Evolutionary conservation across 1,140 invertebrate genomes (phyloP).

Genomic region (Solenopsis invicta): DNA sequence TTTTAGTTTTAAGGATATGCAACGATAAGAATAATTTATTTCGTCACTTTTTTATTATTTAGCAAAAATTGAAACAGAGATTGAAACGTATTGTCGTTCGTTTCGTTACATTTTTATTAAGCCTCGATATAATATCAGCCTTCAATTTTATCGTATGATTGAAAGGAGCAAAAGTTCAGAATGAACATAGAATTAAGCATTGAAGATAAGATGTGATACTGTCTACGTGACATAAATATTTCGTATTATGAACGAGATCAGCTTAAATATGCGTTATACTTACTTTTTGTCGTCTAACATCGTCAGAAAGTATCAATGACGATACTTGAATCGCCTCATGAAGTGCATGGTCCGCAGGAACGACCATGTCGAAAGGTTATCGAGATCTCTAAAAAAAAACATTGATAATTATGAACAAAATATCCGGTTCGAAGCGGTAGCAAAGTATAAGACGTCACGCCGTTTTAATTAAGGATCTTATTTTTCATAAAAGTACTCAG

Average conservation of each 20-base stretch:
- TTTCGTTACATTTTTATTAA: constrained; percentile 11
- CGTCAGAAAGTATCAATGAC: constrained; percentile 81
- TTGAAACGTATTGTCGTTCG: not conserved
- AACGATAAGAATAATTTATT: not conserved
- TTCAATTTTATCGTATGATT: constrained; percentile 29
- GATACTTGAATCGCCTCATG: constrained; percentile 84
- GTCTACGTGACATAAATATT: not conserved
- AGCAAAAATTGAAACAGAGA: not conserved
- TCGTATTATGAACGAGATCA: not conserved
- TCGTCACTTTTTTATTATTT: not conserved
- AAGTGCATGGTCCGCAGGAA: constrained; percentile 80
- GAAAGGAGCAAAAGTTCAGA: constrained; percentile 11
- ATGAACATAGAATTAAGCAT: constrained; percentile 21
- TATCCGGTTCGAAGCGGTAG: not conserved
- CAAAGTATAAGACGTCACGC: too few relatives aligned
- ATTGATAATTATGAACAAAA: not conserved
- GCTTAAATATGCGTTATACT: constrained; percentile 35
- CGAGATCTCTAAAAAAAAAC: constrained; percentile 49
- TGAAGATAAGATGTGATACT: constrained; percentile 1
- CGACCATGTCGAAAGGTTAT: constrained; percentile 75
- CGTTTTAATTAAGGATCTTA: too few relatives aligned
- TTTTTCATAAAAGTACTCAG: too few relatives aligned
- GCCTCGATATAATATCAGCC: constrained; percentile 7
- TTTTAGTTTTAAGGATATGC: not conserved
- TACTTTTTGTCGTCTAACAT: constrained; percentile 82